These are phyloP conservation scores for Panonychus citri DNA, from an alignment of 1,140 invertebrate species.

Conservation along the genomic window DNA sequence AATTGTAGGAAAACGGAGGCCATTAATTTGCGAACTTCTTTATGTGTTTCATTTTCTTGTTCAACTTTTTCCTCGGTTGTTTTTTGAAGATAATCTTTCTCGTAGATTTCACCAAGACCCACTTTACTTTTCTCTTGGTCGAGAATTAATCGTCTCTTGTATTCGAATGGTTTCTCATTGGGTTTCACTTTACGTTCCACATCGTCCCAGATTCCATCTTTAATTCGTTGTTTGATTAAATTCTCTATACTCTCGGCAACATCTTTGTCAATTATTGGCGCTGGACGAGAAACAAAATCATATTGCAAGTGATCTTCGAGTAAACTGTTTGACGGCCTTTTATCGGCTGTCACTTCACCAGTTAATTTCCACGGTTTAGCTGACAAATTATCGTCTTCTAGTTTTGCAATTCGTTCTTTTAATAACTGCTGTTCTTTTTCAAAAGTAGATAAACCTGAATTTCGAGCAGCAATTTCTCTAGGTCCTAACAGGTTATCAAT, in stretches of 20 bases:
- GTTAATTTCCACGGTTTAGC: conserved; percentile 79
- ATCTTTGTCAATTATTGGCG: conserved; percentile 73
- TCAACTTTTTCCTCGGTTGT: conserved; percentile 34
- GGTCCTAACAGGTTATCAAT: background rate
- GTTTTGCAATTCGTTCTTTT: conserved; percentile 1
- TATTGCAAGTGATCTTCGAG: conserved; percentile 75
- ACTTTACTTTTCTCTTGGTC: conserved; percentile 88
- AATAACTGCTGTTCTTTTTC: background rate
- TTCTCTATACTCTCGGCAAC: conserved; percentile 67
- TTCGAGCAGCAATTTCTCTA: background rate
- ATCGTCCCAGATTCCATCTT: conserved; percentile 85
- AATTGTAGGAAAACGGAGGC: conserved; percentile 56
- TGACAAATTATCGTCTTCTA: conserved; percentile 32
- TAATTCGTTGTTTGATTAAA: conserved; percentile 69
- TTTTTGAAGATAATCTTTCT: conserved; percentile 68
- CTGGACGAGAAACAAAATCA: conserved; percentile 49
- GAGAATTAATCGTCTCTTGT: conserved; percentile 66
- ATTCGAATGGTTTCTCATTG: conserved; percentile 53
- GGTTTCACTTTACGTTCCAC: conserved; percentile 71
- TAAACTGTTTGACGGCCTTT: conserved; percentile 69
- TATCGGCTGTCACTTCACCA: conserved; percentile 55
- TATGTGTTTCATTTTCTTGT: conserved; percentile 39
- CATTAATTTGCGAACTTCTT: conserved; percentile 50
- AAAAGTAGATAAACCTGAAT: background rate
- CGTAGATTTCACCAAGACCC: conserved; percentile 83